Evolutionary conservation across 92 coral and sea anemone species (phyloP).

Genomic region (Zoanthus sansibaricus): DNA sequence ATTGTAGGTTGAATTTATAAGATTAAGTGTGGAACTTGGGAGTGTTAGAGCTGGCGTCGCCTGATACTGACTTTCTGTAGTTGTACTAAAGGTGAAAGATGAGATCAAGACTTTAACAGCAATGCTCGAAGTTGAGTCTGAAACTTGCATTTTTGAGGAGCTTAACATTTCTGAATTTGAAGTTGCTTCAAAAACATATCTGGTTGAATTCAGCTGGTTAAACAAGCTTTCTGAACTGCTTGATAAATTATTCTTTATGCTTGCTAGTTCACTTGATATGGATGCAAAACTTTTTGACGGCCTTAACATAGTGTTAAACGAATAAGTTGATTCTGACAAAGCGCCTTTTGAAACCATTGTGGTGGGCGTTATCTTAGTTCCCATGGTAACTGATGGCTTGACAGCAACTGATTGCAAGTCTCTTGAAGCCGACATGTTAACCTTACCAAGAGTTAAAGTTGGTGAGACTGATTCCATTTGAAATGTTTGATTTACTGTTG

Average conservation of each 20-base stretch:
- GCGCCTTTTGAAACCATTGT: too few species aligned
- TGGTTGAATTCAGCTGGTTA: not conserved
- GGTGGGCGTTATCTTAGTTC: conserved; percentile 9
- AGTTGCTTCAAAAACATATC: not conserved
- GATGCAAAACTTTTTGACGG: not conserved
- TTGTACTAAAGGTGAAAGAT: not conserved
- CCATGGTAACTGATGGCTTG: conserved; percentile 49
- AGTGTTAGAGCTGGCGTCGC: too few species aligned
- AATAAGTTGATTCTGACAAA: not conserved
- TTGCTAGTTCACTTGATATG: not conserved
- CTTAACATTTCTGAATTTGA: not conserved
- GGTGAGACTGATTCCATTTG: conserved; percentile 49
- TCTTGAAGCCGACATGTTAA: conserved; percentile 30
- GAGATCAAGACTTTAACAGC: not conserved
- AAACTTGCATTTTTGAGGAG: not conserved
- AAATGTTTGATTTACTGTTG: conserved; percentile 61
- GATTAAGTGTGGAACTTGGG: not conserved
- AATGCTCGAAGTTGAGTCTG: not conserved
- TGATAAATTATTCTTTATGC: not conserved
- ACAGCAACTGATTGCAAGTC: conserved; percentile 48
- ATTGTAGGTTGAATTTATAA: not conserved
- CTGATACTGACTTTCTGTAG: not conserved
- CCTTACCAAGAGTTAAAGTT: conserved; percentile 56
- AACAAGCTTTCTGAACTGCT: not conserved
- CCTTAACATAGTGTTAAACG: not conserved